Evolutionary conservation across 1,140 invertebrate species (phyloP), one percentile per base, ranked within the genome.

Genomic region (Radopholus similis): DNA sequence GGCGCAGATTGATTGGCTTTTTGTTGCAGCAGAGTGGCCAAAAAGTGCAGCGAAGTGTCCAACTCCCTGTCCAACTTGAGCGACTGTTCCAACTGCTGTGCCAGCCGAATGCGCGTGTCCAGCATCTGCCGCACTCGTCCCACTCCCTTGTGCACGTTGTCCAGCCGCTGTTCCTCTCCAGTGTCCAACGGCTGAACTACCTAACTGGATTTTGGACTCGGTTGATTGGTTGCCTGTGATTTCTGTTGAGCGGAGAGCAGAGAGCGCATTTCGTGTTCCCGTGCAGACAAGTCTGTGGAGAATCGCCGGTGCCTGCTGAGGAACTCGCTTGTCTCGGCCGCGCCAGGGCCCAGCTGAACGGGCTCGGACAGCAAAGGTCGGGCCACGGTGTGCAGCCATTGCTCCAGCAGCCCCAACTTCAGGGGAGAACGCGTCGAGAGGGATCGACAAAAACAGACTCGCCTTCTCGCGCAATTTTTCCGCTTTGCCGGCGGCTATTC

Each of bases 31-130:
- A 21, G 75, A 54, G 59, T 65, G 15, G 51, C 40, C 21, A 81
- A 47, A 15, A 76, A 66, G 62, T 80, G 62, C 21, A 81, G 69
- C 1, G 73, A 77, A 1, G 51, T 64, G 60, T 81, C 78, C 0
- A 81, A 49, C 28, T 81, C 80, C 15, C 66, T 42, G 21, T 53
- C 65, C 42, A 82, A 82, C 42, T 70, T 79, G 32, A 69, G 53
- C 35, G 80, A 23, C 69, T 68, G 66, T 55, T 68, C 66, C 34
- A 68, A 66, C 15, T 60, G 54, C 38, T 30, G n/a, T 32, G 34
- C 66, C n/a, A 68, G 30, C 44, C 54, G 9, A n/a, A 68, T 9
- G 15, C 66, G 21, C 5, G 5, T 42, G 15, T 68, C 66, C 3
- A 68, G 26, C 15, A 53, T 8, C 28, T 30, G n/a, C 9, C 64